Evolutionary conservation across 2,888 invertebrate genomes (phyloP).

Genomic region (Caenorhabditis auriculariae): DNA sequence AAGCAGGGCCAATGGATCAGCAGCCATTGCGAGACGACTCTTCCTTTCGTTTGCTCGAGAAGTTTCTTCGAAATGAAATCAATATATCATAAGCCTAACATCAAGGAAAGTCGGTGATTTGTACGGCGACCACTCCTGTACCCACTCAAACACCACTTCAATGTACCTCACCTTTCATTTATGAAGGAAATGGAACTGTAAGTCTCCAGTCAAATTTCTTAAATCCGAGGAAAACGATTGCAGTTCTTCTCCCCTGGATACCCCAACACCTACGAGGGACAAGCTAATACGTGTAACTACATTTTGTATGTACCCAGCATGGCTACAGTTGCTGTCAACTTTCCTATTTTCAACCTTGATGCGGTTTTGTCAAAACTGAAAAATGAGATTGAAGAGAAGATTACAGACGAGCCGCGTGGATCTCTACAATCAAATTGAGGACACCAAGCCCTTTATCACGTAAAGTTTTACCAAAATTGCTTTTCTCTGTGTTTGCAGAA

Average conservation of each 20-base stretch:
- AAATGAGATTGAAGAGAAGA: not conserved
- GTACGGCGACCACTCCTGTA: slow-evolving; percentile 6
- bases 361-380: slow-evolving; percentile 5
- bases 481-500: too few species aligned
- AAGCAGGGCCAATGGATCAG: slow-evolving; percentile 21
- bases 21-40: slow-evolving; percentile 18
- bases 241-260: slow-evolving; percentile 26
- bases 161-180: slow-evolving; percentile 16
- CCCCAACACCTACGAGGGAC: slow-evolving; percentile 18
- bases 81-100: not conserved
- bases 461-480: too few species aligned
- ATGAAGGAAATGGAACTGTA: slow-evolving; percentile 20
- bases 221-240: not conserved
- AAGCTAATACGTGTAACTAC: slow-evolving; percentile 16
- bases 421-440: slow-evolving; percentile 18
- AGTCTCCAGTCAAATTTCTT: not conserved
- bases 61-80: not conserved
- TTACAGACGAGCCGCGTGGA: not conserved
- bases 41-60: slow-evolving; percentile 21
- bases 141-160: slow-evolving; percentile 15
- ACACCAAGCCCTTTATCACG: slow-evolving; percentile 12
- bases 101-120: not conserved
- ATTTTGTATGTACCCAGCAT: slow-evolving; percentile 19
- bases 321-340: slow-evolving; percentile 11
- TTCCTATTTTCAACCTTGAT: slow-evolving; percentile 21